These are phyloP conservation scores for Drosophila austrosaltans DNA, from an alignment of 2,888 invertebrate species.

Conservation along the genomic window DNA sequence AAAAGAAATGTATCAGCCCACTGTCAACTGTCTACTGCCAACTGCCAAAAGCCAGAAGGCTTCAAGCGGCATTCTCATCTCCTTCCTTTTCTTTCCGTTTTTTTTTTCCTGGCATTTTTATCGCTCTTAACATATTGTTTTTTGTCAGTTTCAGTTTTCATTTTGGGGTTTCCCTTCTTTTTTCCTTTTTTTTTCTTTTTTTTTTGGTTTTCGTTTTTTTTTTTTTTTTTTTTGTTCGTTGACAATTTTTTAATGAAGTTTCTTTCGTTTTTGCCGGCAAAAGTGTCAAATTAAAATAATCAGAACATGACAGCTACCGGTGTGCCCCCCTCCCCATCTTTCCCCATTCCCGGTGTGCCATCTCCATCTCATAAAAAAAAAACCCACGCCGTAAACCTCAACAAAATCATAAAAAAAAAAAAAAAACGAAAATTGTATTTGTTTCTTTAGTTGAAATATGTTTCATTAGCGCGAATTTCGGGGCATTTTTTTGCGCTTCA, in stretches of 20 bases:
- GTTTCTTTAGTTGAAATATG: constrained; percentile 33
- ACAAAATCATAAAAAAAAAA: not conserved
- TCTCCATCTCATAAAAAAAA: constrained; percentile 17
- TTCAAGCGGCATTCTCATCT: constrained; percentile 5
- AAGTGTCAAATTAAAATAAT: constrained; percentile 80
- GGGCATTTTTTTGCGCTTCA: constrained; percentile 75
- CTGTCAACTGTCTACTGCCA: constrained; percentile 38
- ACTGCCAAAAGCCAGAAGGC: constrained; percentile 4
- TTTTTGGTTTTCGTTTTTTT: constrained; percentile 9
- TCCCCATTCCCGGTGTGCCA: not conserved
- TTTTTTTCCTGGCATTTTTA: constrained; percentile 51
- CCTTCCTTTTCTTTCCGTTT: constrained; percentile 19
- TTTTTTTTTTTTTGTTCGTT: constrained; percentile 39
- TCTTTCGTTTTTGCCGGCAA: constrained; percentile 55
- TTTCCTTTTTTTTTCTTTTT: not conserved
- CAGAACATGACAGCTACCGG: constrained; percentile 80
- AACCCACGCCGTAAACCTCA: constrained; percentile 40
- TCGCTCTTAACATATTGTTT: constrained; percentile 57
- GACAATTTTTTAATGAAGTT: constrained; percentile 78
- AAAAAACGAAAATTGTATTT: not conserved
- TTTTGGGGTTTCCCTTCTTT: constrained; percentile 34
- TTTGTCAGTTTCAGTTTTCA: constrained; percentile 48
- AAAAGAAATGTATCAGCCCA: constrained; percentile 40
- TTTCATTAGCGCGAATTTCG: constrained; percentile 74
- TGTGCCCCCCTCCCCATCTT: constrained; percentile 32